Evolutionary conservation across 2,888 invertebrate species (phyloP), one percentile per base, ranked within the genome.

Genomic region (Drosophila demipolita): DNA sequence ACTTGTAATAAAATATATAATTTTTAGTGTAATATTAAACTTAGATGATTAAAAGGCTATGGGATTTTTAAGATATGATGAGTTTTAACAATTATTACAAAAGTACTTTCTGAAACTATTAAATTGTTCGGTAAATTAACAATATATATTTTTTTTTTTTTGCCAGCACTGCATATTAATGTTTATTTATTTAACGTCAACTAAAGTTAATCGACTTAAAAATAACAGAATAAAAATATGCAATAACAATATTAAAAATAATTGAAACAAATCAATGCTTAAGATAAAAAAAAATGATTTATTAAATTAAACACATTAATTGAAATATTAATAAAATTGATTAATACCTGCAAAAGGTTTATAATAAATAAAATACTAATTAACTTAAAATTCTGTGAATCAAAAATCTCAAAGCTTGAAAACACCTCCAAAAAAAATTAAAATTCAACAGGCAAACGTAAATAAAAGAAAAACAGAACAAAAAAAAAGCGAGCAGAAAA

Each of bases 391-490:
- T 36, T 36, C 20, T 23, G 48, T 48, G 23, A n/a, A 59, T 63
- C 54, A 29, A 60, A 71, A 52, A 71, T 40, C 60, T 52, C 26
- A 61, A 35, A 64, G n/a, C 53, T 57, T 57, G 8, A 33, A 29
- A 36, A 32, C 38, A 35, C 23, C 36, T n/a, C 23, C n/a, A 48
- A 23, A 36, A 17, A 48, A 67, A 60, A 26, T 26, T 23, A n/a
- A 60, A 62, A 42, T 45, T 20, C 29, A 36, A 38, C 2, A 11
- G 40, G 49, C 60, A 26, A 49, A 58, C 40, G 23, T 17, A 54
- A 63, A 49, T 61, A 15, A 50, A 49, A 29, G 38, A 20, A 33
- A 49, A 45, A 20, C 23, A 20, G 45, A 23, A 3, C 20, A 20
- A 23, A 32, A 33, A 68, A 53, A 11, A 29, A 36, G 48, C 36